Evolutionary conservation across 2,797 vertebrate species (phyloP), one percentile per base, ranked within the genome.

Genomic region (Xenentodon cancila): DNA sequence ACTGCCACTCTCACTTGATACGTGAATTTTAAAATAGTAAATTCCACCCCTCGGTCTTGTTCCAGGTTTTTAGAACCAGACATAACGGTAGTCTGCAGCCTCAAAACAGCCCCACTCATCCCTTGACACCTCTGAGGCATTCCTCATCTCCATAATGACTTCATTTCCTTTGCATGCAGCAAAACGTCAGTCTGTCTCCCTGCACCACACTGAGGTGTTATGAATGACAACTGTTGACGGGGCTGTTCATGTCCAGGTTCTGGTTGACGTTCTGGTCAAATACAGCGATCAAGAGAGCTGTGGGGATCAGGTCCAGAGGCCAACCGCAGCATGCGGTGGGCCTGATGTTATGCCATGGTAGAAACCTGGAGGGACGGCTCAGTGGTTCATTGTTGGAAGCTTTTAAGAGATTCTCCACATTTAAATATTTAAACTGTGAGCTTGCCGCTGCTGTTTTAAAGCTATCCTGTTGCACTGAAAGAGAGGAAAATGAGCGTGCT

Each of bases 351-450:
- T 25, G 65, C 68, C 74, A 49, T 70, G 75, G 55, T 58, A 55
- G 63, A 76, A 46, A 68, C 53, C 59, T 71, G 68, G 1, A 74
- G 51, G 73, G 43, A 47, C n/a, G 22, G 68, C 68, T 77, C 56
- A 67, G 47, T 30, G 64, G 62, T 61, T 75, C 43, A 63, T 53
- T 63, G 81, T 76, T 53, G 5, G 46, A 51, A 62, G 68, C 48
- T 79, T 81, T 73, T 73, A 77, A 82, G 63, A 64, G 58, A 81
- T 83, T 72, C 69, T 61, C 59, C 59, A 46, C 45, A 17, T 85
- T 80, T 80, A 83, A 87, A 89, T 85, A 81, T 88, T 88, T 86
- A 82, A 59, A 74, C 71, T 80, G 62, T 46, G 61, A 77, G 73
- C 71, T 71, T 46, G 53, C 52, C 11, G 57, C 73, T 58, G 63